Conservation (phyloP, 2,888 invertebrate species). For the Leucania comma region DNA sequence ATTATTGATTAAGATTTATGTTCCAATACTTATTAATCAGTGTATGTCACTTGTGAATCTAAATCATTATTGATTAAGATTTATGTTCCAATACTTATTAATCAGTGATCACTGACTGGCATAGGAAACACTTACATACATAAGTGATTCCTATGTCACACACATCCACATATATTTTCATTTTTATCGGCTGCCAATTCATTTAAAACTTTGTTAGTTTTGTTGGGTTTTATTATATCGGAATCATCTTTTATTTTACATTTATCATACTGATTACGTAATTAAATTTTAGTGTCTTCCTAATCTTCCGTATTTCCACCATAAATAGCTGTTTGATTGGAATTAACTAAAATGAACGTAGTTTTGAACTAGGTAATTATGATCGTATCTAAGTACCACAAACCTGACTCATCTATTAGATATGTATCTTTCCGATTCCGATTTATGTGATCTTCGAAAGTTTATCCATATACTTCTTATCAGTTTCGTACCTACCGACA, state of each 20-base stretch:
- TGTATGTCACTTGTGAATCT: too few species aligned
- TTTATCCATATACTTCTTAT: conserved; percentile 37
- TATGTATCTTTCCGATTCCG: conserved; percentile 19
- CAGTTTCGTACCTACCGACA: conserved; percentile 17
- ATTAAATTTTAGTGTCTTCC: neutral
- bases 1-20: neutral
- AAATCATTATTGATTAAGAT: too few species aligned
- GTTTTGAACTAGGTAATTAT: conserved; percentile 5
- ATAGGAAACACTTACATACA: too few species aligned
- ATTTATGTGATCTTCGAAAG: conserved; percentile 35
- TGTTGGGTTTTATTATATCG: neutral
- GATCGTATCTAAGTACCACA: neutral
- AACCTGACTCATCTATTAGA: conserved; percentile 28
- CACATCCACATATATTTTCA: neutral
- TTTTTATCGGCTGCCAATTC: neutral
- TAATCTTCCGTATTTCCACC: neutral
- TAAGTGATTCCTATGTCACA: too few species aligned
- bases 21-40: neutral
- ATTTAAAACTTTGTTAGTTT: neutral
- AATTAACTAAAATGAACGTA: conserved; percentile 2
- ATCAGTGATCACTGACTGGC: too few species aligned
- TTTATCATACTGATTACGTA: neutral
- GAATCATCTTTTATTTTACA: neutral
- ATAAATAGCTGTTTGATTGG: neutral
- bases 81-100: too few species aligned